Percentiles rank a stretch among this genome's conserved stretches.
These are phyloP conservation scores for Meganola albula DNA, from an alignment of 2,888 invertebrate species.

Conservation along the genomic window DNA sequence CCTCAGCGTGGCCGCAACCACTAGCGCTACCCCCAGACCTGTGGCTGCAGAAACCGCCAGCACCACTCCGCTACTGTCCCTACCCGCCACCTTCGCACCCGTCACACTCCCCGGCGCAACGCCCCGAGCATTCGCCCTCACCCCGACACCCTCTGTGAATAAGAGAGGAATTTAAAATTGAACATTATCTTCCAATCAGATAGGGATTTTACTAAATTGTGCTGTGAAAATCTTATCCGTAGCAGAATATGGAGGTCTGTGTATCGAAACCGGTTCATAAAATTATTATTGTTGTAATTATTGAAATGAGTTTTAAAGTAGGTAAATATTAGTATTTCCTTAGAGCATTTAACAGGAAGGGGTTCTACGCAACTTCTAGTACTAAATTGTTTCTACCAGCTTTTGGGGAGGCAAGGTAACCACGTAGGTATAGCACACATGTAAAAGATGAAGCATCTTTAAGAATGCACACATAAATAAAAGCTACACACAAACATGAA, in stretches of 20 bases:
- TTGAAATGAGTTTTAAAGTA: slow-evolving; percentile 39
- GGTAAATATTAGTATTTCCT: too few relatives aligned
- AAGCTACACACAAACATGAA: too few relatives aligned
- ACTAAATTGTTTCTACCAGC: too few relatives aligned
- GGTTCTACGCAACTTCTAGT: too few relatives aligned
- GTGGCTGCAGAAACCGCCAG: slow-evolving; percentile 92
- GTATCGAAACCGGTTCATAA: slow-evolving; percentile 12
- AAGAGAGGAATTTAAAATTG: slow-evolving; percentile 8
- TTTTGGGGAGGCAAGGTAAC: too few relatives aligned
- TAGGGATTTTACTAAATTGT: slow-evolving; percentile 28
- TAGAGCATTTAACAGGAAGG: too few relatives aligned
- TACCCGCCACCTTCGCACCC: slow-evolving; percentile 76
- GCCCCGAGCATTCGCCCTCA: slow-evolving; percentile 54
- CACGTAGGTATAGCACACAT: too few relatives aligned
- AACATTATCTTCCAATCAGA: slow-evolving; percentile 11
- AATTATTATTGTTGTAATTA: slow-evolving; percentile 27
- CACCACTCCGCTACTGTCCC: slow-evolving; percentile 78
- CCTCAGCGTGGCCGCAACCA: slow-evolving; percentile 92
- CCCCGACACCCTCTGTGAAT: slow-evolving; percentile 66
- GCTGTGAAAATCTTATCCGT: slow-evolving; percentile 52
- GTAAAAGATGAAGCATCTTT: too few relatives aligned
- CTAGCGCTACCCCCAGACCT: slow-evolving; percentile 91
- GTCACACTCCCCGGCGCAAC: slow-evolving; percentile 31
- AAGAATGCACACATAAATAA: too few relatives aligned
- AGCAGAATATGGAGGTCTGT: too few relatives aligned